Evolutionary conservation across 2,113 vertebrate species (phyloP).

Genomic region (Circaetus cinerascens): DNA sequence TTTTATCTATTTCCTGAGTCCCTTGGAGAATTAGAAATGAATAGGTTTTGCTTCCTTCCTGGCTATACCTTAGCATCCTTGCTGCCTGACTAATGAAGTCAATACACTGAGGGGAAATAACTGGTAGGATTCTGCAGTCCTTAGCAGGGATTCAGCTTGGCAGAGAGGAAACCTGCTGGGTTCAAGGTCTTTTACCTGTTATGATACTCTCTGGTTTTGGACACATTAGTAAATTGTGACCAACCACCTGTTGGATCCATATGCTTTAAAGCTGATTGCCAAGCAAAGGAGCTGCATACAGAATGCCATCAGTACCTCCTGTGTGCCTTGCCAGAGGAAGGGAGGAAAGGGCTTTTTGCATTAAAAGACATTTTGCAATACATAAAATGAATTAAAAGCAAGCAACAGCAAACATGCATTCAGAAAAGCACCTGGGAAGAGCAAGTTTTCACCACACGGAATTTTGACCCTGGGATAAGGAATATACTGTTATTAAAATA

Average conservation of each 20-base stretch:
- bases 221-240: not conserved
- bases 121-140: not conserved
- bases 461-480: not conserved
- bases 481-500: not conserved
- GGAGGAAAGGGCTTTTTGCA: not conserved
- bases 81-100: not conserved
- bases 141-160: not conserved
- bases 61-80: not conserved
- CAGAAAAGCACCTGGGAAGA: not conserved
- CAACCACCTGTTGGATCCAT: slow-evolving; percentile 45
- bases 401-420: not conserved
- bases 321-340: not conserved
- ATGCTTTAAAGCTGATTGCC: slow-evolving; percentile 4
- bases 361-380: not conserved
- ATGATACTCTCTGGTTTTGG: not conserved
- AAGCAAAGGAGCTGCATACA: not conserved
- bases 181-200: not conserved
- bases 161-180: not conserved
- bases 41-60: not conserved
- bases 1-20: not conserved
- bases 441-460: not conserved
- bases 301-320: not conserved
- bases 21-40: not conserved
- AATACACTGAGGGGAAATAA: not conserved
- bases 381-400: not conserved